Evolutionary conservation across 2,113 vertebrate species (phyloP).

Genomic region (Brachypteracias leptosomus): DNA sequence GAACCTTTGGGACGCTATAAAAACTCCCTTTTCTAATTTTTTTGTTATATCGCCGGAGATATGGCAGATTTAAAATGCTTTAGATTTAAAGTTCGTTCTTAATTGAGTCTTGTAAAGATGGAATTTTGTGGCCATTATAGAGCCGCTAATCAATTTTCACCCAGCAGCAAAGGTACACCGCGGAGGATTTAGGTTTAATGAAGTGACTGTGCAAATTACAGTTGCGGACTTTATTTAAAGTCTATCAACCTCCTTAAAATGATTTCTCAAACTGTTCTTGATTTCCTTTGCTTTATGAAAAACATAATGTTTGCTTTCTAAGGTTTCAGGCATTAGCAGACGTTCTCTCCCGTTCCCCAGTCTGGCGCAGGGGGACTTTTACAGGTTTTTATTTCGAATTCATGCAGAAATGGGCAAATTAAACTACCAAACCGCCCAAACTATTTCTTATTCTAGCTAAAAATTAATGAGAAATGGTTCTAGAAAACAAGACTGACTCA

Average conservation of each 20-base stretch:
- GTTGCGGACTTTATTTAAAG: conserved; percentile 49
- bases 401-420: neutral
- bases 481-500: neutral
- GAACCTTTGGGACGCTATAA: conserved; percentile 11
- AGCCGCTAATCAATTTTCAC: conserved; percentile 62
- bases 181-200: conserved; percentile 54
- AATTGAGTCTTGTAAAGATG: conserved; percentile 60
- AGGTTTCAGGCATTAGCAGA: neutral
- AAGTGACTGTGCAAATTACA: conserved; percentile 54
- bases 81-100: conserved; percentile 48
- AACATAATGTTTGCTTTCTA: conserved; percentile 23
- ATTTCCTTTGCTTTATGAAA: conserved; percentile 67
- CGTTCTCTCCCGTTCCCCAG: neutral
- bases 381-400: neutral
- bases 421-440: neutral
- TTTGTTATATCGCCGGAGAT: neutral
- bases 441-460: neutral
- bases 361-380: neutral
- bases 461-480: neutral
- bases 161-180: conserved; percentile 30
- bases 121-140: conserved; percentile 46
- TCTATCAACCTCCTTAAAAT: conserved; percentile 38
- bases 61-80: conserved; percentile 25
- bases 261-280: conserved; percentile 52
- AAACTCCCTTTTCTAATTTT: neutral